Conservation (phyloP, 2,888 invertebrate species). For the Papilio gigon region DNA sequence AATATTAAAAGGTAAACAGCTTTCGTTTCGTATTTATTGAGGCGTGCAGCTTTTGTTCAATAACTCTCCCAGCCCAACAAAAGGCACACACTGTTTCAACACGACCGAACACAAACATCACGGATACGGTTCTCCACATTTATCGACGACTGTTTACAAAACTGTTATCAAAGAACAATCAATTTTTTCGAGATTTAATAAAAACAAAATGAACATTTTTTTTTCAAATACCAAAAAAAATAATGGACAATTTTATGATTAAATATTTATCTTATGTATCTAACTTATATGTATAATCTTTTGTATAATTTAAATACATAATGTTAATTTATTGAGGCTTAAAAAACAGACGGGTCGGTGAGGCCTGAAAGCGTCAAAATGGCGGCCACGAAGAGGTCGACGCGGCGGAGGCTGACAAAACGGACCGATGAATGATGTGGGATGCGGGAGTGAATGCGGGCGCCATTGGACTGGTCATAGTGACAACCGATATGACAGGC, state of each 20-base stretch:
- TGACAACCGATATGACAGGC: too few relatives aligned
- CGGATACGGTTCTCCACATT: slow-evolving; percentile 10
- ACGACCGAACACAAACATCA: slow-evolving; percentile 22
- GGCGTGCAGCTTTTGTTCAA: slow-evolving; percentile 21
- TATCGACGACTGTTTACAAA: slow-evolving; percentile 13
- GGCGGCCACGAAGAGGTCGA: too few relatives aligned
- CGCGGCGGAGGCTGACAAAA: too few relatives aligned
- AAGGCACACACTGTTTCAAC: slow-evolving; percentile 18
- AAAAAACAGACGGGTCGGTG: too few relatives aligned
- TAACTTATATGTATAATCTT: too few relatives aligned
- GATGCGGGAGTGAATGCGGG: too few relatives aligned
- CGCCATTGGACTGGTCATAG: too few relatives aligned
- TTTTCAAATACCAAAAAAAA: background rate
- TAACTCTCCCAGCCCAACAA: slow-evolving; percentile 23
- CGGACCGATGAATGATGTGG: too few relatives aligned
- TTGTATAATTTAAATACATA: too few relatives aligned
- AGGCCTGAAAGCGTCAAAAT: too few relatives aligned
- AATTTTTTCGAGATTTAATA: background rate
- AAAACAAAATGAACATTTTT: background rate
- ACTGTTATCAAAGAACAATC: background rate
- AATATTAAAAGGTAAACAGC: slow-evolving; percentile 15
- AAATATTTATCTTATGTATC: too few relatives aligned
- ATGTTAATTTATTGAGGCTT: too few relatives aligned
- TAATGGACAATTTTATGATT: background rate
- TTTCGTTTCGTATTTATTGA: slow-evolving; percentile 20